Conservation (phyloP, 2,113 vertebrate genomes). For the Pachycephala philippinensis region DNA sequence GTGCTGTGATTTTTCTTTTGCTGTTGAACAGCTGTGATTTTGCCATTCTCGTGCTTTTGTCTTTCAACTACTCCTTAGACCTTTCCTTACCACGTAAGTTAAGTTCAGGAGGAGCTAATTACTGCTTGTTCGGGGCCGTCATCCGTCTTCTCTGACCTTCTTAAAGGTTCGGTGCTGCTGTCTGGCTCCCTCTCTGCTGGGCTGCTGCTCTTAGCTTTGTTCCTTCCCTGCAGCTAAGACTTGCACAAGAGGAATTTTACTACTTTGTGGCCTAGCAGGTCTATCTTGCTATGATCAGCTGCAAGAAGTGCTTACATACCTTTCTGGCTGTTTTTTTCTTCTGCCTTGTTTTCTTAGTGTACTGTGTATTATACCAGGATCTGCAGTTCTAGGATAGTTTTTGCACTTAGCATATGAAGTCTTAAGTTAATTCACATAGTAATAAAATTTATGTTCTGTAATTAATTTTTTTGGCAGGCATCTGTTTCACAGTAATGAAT, state of each 20-base stretch:
- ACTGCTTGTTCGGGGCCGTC: background rate
- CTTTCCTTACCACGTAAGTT: background rate
- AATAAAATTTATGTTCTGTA: constrained; percentile 51
- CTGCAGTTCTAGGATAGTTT: background rate
- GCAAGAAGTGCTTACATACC: background rate
- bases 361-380: background rate
- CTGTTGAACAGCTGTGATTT: background rate
- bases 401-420: background rate
- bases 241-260: background rate
- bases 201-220: background rate
- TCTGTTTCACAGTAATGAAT: constrained; percentile 56
- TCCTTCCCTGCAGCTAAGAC: background rate
- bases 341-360: background rate
- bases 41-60: background rate
- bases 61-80: background rate
- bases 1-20: background rate
- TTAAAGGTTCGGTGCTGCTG: background rate
- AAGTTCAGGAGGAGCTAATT: background rate
- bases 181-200: background rate
- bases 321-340: background rate
- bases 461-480: constrained; percentile 59
- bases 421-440: constrained; percentile 39
- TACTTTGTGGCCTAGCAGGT: background rate
- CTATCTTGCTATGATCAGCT: background rate
- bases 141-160: background rate